Evolutionary conservation across 2,888 invertebrate genomes (phyloP).

Genomic region (Hydroisotoma schaefferi): DNA sequence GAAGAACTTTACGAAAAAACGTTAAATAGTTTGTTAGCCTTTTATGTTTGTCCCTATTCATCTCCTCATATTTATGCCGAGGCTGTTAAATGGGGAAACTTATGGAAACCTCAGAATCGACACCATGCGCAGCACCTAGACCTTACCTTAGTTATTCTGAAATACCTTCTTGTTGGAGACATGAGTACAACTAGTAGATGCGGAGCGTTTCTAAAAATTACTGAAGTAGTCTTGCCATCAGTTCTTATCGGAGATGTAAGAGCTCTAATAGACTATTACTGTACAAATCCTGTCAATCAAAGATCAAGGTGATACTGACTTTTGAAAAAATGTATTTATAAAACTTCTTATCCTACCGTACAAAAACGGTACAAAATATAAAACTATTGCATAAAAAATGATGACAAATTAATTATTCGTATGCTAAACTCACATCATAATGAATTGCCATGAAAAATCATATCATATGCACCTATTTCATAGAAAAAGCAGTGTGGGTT

Average conservation of each 20-base stretch:
- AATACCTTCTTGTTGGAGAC: slow-evolving; percentile 33
- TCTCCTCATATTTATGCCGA: slow-evolving; percentile 35
- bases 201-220: slow-evolving; percentile 36
- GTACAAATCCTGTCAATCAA: slow-evolving; percentile 17
- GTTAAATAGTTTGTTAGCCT: slow-evolving; percentile 30
- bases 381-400: too few species aligned
- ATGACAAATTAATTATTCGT: too few species aligned
- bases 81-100: slow-evolving; percentile 24
- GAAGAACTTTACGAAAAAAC: slow-evolving; percentile 30
- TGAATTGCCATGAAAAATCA: too few species aligned
- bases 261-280: slow-evolving; percentile 27
- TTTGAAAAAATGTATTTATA: neutral
- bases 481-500: too few species aligned
- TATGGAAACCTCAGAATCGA: slow-evolving; percentile 23
- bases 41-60: slow-evolving; percentile 37
- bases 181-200: slow-evolving; percentile 26
- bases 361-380: too few species aligned
- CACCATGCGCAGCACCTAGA: slow-evolving; percentile 17
- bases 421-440: too few species aligned
- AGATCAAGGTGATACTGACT: neutral
- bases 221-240: slow-evolving; percentile 27
- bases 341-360: neutral
- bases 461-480: too few species aligned
- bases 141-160: slow-evolving; percentile 23
- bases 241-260: slow-evolving; percentile 32